These are phyloP conservation scores for Odontocolon sp. DNA, from an alignment of 2,888 invertebrate species.

Conservation along the genomic window DNA sequence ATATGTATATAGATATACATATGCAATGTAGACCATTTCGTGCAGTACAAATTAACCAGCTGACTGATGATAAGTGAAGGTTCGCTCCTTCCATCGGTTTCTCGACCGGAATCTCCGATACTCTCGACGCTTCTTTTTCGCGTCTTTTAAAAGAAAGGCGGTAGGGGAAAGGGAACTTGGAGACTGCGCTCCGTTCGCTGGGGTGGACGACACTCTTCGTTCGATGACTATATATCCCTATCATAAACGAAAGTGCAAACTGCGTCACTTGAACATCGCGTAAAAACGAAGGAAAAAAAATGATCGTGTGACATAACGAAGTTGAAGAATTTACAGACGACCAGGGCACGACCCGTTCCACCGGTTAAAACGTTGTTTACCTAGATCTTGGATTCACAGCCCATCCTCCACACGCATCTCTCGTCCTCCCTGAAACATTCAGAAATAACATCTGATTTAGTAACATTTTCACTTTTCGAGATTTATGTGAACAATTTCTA, in stretches of 20 bases:
- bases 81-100: conserved; percentile 26
- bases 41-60: conserved; percentile 39
- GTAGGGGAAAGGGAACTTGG: conserved; percentile 10
- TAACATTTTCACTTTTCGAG: background rate
- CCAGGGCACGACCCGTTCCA: background rate
- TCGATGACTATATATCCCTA: conserved; percentile 30
- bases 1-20: background rate
- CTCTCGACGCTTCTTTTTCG: conserved; percentile 31
- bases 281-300: background rate
- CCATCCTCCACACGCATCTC: conserved; percentile 66
- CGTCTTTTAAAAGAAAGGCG: background rate
- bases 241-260: conserved; percentile 38
- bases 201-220: conserved; percentile 26
- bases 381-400: conserved; percentile 69
- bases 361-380: conserved; percentile 56
- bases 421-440: conserved; percentile 46
- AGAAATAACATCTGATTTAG: conserved; percentile 1
- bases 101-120: conserved; percentile 30
- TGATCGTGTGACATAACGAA: conserved; percentile 25
- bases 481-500: too few species aligned
- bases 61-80: conserved; percentile 52
- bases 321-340: conserved; percentile 13
- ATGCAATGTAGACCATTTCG: conserved; percentile 6
- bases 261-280: conserved; percentile 22
- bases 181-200: conserved; percentile 33